Evolutionary conservation across 53 echinoderm and acorn worm genomes (phyloP).

Genomic region (Holothuria scabra): DNA sequence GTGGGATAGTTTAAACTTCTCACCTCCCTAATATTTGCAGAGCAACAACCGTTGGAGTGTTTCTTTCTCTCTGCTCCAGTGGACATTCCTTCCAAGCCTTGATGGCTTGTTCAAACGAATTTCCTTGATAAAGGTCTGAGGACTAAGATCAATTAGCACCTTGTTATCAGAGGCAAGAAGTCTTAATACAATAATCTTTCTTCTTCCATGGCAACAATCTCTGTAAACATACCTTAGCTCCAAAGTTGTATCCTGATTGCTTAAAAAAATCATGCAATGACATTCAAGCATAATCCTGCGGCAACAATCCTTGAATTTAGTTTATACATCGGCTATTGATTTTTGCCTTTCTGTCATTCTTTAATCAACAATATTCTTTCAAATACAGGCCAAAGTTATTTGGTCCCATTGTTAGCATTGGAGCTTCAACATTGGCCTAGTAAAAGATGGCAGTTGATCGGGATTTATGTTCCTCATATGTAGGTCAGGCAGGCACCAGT

Average conservation of each 20-base stretch:
- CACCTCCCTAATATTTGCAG: too few relatives aligned
- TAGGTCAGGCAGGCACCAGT: too few relatives aligned
- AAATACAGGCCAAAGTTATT: too few relatives aligned
- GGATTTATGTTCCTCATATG: too few relatives aligned
- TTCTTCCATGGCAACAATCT: slow-evolving; percentile 30
- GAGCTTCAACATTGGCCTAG: too few relatives aligned
- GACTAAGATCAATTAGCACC: slow-evolving; percentile 35
- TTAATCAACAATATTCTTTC: too few relatives aligned
- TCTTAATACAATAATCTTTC: slow-evolving; percentile 40
- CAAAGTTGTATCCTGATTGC: neutral
- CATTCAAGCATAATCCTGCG: neutral
- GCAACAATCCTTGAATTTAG: neutral
- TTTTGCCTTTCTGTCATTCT: neutral
- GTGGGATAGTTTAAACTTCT: too few relatives aligned
- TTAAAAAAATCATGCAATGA: neutral
- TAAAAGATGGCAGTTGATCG: too few relatives aligned
- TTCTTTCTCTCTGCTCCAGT: too few relatives aligned
- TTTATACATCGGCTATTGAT: slow-evolving; percentile 12
- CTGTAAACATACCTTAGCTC: neutral
- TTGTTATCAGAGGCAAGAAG: slow-evolving; percentile 29
- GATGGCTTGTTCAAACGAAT: slow-evolving; percentile 9
- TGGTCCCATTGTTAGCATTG: too few relatives aligned
- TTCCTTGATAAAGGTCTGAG: slow-evolving; percentile 8
- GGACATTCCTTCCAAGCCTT: neutral
- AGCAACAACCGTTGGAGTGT: too few relatives aligned